phyloP scores from a whole-genome alignment of 1,140 invertebrate species.

The Phortica variegata region DNA sequence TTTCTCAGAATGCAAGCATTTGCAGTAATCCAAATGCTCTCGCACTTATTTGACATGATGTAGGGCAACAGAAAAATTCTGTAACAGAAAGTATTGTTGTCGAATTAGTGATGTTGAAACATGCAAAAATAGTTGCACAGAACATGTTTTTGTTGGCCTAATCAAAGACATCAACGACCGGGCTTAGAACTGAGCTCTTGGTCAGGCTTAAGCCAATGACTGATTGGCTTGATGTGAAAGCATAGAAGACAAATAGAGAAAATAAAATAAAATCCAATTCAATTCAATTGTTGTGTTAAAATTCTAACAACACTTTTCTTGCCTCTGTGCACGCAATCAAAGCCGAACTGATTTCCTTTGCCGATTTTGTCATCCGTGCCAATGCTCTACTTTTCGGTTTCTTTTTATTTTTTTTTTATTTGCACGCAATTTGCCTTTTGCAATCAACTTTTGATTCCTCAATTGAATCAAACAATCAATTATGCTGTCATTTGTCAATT shows the following conservation, averaged over 20 bases:
- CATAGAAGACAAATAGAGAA: conserved; percentile 16
- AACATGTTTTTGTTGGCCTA: not conserved
- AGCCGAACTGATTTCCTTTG: conserved; percentile 53
- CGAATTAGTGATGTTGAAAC: conserved; percentile 30
- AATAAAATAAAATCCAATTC: conserved; percentile 41
- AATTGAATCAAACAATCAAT: conserved; percentile 54
- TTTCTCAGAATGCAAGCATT: too few species aligned
- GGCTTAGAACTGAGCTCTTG: conserved; percentile 13
- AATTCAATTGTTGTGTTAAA: conserved; percentile 30
- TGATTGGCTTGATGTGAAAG: conserved; percentile 54
- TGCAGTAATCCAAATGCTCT: too few species aligned
- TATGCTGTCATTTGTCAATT: conserved; percentile 36
- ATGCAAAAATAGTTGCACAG: conserved; percentile 10
- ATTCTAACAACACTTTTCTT: conserved; percentile 18
- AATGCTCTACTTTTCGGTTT: too few species aligned
- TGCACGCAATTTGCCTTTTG: conserved; percentile 31
- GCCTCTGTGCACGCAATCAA: conserved; percentile 30
- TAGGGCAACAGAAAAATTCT: too few species aligned
- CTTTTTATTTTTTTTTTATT: conserved; percentile 39
- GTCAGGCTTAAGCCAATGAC: conserved; percentile 22
- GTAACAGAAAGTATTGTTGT: too few species aligned
- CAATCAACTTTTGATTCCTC: conserved; percentile 49
- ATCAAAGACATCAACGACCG: conserved; percentile 13
- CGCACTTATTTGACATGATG: too few species aligned
- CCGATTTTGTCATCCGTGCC: conserved; percentile 40